Evolutionary conservation across 2,797 vertebrate species (phyloP).

Genomic region (Enteromius trimaculatus): DNA sequence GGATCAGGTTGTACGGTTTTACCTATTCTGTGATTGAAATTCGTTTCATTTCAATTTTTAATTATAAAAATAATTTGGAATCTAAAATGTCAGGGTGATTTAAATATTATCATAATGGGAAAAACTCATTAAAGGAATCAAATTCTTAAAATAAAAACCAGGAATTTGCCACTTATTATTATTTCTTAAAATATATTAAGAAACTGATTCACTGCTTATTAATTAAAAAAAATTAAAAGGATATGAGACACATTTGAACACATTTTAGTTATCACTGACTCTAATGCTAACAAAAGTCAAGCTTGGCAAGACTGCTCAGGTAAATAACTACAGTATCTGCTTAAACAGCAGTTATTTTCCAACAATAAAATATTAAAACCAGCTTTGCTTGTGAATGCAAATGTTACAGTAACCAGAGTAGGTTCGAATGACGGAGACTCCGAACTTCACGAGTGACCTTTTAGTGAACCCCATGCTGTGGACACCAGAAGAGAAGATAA

Average conservation of each 20-base stretch:
- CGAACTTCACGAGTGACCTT: not conserved
- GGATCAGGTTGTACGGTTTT: not conserved
- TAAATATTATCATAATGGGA: not conserved
- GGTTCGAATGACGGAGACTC: slow-evolving; percentile 8
- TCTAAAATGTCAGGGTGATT: not conserved
- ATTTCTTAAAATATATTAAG: slow-evolving; percentile 1
- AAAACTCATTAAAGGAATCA: not conserved
- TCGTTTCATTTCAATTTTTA: not conserved
- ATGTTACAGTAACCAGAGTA: not conserved
- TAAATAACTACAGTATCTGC: not conserved
- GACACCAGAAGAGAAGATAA: slow-evolving; percentile 15
- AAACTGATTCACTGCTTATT: not conserved
- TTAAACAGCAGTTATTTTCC: not conserved
- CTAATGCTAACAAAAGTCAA: not conserved
- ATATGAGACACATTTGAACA: not conserved
- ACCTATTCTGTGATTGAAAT: not conserved
- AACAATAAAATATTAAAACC: not conserved
- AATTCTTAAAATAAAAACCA: not conserved
- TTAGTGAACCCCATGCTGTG: slow-evolving; percentile 26
- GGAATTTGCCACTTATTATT: not conserved
- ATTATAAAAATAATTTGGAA: not conserved
- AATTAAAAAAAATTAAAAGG: not conserved
- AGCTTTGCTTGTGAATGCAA: not conserved
- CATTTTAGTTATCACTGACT: not conserved
- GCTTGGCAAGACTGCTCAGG: not conserved